Percentiles rank a stretch among this genome's conserved stretches.
These are phyloP conservation scores for Chrysocyon brachyurus DNA, from an alignment of 2,797 vertebrate genomes.

Conservation along the genomic window DNA sequence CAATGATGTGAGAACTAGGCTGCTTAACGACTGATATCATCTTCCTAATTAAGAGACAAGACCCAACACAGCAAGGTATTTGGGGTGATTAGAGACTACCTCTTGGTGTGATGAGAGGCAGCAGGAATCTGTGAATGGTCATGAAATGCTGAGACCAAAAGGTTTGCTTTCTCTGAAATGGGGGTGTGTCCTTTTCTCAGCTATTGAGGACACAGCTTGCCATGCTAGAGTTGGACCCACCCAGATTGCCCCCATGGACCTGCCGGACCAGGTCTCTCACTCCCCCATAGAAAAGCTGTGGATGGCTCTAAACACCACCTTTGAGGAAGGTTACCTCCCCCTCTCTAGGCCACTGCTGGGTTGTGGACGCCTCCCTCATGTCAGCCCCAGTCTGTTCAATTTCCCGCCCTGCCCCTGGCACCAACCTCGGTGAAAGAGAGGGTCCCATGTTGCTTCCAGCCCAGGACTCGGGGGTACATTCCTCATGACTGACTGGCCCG, in stretches of 20 bases:
- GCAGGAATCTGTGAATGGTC: neutral
- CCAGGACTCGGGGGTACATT: constrained; percentile 75
- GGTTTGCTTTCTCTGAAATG: neutral
- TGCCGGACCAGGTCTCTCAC: neutral
- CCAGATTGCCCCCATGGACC: rapidly evolving
- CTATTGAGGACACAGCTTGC: neutral
- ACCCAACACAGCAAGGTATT: constrained; percentile 57
- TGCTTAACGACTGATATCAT: neutral
- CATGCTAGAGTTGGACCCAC: neutral
- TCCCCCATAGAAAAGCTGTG: neutral
- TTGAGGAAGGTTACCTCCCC: no score
- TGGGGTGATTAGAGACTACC: constrained; percentile 1
- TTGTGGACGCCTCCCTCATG: neutral
- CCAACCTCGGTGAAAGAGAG: constrained; percentile 88
- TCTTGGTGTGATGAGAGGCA: neutral
- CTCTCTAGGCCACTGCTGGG: neutral
- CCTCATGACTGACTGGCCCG: constrained; percentile 82
- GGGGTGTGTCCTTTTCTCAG: neutral
- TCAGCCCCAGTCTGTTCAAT: neutral
- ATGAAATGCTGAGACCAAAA: neutral
- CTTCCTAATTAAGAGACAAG: constrained; percentile 71
- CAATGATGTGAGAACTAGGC: neutral
- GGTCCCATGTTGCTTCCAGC: constrained; percentile 83
- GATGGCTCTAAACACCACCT: neutral
- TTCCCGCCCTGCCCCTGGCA: neutral